Evolutionary conservation across 1,140 invertebrate genomes (phyloP).

Genomic region (Drosophila busckii): DNA sequence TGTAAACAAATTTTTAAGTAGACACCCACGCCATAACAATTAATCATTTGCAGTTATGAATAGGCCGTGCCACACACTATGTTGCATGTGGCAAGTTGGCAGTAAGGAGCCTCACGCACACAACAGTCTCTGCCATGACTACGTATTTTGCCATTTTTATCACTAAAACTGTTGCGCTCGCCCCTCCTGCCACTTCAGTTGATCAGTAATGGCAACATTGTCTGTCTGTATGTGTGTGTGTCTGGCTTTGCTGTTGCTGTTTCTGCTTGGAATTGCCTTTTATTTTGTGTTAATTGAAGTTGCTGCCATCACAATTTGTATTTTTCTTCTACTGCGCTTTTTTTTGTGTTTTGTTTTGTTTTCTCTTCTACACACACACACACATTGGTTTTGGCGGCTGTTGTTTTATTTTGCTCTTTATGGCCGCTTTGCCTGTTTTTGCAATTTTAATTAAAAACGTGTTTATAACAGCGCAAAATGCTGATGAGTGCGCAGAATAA

Average conservation of each 20-base stretch:
- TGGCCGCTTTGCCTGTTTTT: constrained; percentile 63
- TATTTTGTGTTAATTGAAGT: constrained; percentile 75
- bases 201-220: constrained; percentile 38
- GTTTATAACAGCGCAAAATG: constrained; percentile 75
- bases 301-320: constrained; percentile 67
- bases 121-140: constrained; percentile 57
- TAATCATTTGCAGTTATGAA: too few species aligned
- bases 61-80: too few species aligned
- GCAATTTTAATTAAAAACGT: constrained; percentile 77
- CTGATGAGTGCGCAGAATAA: constrained; percentile 74
- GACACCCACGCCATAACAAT: too few species aligned
- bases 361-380: constrained; percentile 6
- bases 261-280: constrained; percentile 71
- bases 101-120: constrained; percentile 35
- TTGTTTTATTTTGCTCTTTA: constrained; percentile 47
- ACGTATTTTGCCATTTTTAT: constrained; percentile 72
- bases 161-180: constrained; percentile 69
- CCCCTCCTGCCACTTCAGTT: background rate
- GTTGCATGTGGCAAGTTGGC: too few species aligned
- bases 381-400: constrained; percentile 7
- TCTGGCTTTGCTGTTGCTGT: constrained; percentile 57
- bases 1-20: constrained; percentile 57
- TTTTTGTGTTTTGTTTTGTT: constrained; percentile 9
- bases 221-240: constrained; percentile 29
- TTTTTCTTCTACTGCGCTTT: constrained; percentile 4